phyloP scores from a whole-genome alignment of 1,140 invertebrate species.

The Trichonephila clavata region DNA sequence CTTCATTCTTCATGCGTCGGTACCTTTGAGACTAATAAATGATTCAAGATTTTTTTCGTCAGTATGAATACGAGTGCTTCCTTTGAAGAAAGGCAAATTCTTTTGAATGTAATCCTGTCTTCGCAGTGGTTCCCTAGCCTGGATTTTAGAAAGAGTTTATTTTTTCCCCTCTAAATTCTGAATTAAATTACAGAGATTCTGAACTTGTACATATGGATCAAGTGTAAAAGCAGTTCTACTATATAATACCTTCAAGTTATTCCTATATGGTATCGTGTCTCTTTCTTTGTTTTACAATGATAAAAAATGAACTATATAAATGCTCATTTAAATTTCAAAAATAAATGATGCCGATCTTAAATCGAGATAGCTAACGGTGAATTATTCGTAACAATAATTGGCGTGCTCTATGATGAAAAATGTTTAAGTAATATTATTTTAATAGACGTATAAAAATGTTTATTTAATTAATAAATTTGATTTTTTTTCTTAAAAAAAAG shows the following conservation, averaged over 20 bases:
- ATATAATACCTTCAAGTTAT: background rate
- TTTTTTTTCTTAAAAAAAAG: too few species aligned
- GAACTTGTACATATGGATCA: background rate
- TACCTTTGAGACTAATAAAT: conserved; percentile 59
- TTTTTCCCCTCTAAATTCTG: background rate
- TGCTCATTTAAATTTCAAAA: too few species aligned
- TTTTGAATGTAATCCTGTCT: background rate
- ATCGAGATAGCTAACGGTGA: too few species aligned
- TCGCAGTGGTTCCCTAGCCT: background rate
- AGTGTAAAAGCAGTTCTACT: too few species aligned
- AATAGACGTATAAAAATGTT: too few species aligned
- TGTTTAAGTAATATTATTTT: too few species aligned
- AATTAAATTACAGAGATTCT: background rate
- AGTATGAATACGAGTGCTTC: background rate
- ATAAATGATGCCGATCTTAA: too few species aligned
- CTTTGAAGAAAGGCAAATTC: background rate
- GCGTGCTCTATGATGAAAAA: too few species aligned
- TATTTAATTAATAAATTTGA: too few species aligned
- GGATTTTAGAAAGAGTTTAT: background rate
- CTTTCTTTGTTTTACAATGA: background rate
- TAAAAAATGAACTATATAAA: too few species aligned
- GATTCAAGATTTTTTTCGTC: conserved; percentile 29
- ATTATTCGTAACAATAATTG: too few species aligned
- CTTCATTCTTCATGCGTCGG: conserved; percentile 47
- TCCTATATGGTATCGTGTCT: background rate